Conservation (phyloP, 2,113 vertebrate species). For the Chroicocephalus ridibundus region DNA sequence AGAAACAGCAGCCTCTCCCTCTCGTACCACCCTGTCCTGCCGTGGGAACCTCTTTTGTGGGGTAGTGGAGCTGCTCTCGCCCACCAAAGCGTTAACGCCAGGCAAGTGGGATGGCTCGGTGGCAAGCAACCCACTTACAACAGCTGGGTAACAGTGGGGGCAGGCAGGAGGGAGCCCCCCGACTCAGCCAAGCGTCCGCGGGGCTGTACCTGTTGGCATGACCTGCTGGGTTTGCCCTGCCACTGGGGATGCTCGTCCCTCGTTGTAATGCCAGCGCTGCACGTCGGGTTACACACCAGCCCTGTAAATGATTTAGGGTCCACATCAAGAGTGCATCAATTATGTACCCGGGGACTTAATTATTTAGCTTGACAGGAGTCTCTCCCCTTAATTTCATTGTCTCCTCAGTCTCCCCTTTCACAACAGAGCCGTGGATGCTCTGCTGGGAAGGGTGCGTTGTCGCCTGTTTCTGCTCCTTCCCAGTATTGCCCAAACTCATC, state of each 20-base stretch:
- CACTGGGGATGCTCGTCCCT: background rate
- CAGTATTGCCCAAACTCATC: background rate
- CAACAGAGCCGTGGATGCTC: background rate
- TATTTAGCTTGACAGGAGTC: constrained; percentile 57
- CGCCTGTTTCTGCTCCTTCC: background rate
- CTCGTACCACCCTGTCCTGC: rapidly evolving
- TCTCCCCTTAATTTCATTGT: constrained; percentile 62
- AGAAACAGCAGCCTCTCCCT: background rate
- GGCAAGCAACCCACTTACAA: rapidly evolving
- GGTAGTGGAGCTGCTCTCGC: background rate
- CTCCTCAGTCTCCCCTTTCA: background rate
- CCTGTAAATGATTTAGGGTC: constrained; percentile 60
- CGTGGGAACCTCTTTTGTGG: rapidly evolving
- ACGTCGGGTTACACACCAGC: background rate
- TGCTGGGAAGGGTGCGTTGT: background rate
- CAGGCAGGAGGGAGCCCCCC: background rate
- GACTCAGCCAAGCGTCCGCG: background rate
- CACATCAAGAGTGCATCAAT: constrained; percentile 50
- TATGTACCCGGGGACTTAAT: constrained; percentile 59
- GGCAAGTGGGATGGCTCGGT: rapidly evolving
- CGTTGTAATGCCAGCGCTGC: background rate
- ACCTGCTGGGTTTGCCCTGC: background rate
- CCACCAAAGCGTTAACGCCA: rapidly evolving
- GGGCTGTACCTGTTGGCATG: background rate
- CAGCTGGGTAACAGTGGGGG: background rate